Evolutionary conservation across 2,797 vertebrate species (phyloP).

Genomic region (Thaleichthys pacificus): DNA sequence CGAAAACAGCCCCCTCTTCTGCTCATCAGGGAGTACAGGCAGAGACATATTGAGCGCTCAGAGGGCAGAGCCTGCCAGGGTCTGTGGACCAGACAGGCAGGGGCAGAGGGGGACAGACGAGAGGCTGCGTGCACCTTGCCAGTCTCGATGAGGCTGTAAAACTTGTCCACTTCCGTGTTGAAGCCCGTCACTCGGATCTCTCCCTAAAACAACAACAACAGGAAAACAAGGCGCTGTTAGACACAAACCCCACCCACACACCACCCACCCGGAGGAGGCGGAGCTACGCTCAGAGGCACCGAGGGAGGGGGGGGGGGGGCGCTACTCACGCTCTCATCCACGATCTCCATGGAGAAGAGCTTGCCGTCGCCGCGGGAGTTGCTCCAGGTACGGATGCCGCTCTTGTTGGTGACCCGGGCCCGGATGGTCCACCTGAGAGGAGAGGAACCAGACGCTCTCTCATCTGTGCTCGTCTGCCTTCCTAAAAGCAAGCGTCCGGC

Average conservation of each 20-base stretch:
- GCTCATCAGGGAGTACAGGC: not conserved
- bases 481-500: not conserved
- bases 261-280: not conserved
- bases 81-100: no score
- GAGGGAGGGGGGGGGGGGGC: not conserved
- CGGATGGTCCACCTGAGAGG: conserved; percentile 91
- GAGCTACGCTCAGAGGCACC: no score
- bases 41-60: conserved; percentile 2
- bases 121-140: conserved; percentile 85
- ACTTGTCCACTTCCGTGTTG: conserved; percentile 97
- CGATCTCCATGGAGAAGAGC: conserved; percentile 94
- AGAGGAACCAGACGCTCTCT: not conserved
- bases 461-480: no score
- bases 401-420: conserved; percentile 94
- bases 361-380: conserved; percentile 96
- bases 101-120: no score
- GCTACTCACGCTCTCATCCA: conserved; percentile 94
- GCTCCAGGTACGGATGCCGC: conserved; percentile 93
- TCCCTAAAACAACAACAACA: conserved; percentile 78
- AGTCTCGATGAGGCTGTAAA: conserved; percentile 86
- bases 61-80: conserved; percentile 14
- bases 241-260: not conserved
- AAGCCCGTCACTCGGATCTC: conserved; percentile 96
- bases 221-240: conserved; percentile 1
- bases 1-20: not conserved